Conservation (phyloP, 2,113 vertebrate species). For the Phocoena sinus region DNA sequence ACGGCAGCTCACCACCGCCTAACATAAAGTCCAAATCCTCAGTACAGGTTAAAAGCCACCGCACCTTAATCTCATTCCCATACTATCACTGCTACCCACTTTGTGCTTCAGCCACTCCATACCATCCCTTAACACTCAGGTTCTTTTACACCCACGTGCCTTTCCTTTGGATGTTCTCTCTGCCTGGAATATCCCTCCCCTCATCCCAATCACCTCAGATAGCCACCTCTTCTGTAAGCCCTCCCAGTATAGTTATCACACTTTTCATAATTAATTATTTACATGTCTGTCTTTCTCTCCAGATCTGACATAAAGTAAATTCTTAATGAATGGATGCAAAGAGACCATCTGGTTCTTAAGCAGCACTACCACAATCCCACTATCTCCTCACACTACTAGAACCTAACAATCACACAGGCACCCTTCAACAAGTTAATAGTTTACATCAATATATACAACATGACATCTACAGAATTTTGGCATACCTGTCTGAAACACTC, state of each 20-base stretch:
- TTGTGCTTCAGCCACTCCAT: not conserved
- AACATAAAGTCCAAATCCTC: not conserved
- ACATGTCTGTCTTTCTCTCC: conserved; percentile 17
- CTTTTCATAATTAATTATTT: conserved; percentile 41
- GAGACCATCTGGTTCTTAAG: conserved; percentile 10
- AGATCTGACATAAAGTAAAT: conserved; percentile 24
- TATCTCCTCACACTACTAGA: conserved; percentile 16
- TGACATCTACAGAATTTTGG: conserved; percentile 25
- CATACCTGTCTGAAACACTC: conserved; percentile 95
- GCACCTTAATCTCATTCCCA: not conserved
- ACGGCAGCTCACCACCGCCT: not conserved
- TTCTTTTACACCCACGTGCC: not conserved
- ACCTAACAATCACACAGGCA: not conserved
- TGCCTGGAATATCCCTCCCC: not conserved
- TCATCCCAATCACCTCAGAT: conserved; percentile 2
- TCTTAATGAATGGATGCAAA: conserved; percentile 37
- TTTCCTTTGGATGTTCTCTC: conserved; percentile 19
- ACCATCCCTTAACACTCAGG: not conserved
- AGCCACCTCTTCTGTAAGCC: not conserved
- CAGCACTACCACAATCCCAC: not conserved
- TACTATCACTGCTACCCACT: not conserved
- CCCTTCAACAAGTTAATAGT: not conserved
- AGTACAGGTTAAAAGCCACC: not conserved
- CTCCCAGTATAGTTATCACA: not conserved
- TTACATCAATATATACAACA: conserved; percentile 13